A percentile compares a stretch with the other conserved stretches of the same genome.
Conservation (phyloP, 2,113 vertebrate species). For the Sialia sialis region DNA sequence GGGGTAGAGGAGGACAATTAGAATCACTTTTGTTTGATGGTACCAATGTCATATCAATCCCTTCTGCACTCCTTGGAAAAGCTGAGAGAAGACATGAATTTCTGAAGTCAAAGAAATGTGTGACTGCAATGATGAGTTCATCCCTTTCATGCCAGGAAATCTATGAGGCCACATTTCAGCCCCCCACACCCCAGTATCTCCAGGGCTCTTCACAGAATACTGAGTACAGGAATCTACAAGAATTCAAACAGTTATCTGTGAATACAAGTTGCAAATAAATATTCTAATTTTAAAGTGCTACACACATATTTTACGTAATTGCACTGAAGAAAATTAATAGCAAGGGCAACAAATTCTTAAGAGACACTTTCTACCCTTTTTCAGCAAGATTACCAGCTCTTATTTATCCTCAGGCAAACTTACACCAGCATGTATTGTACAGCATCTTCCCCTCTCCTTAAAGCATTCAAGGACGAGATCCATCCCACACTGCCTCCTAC, state of each 20-base stretch:
- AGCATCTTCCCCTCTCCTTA: neutral
- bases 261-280: neutral
- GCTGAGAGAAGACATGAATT: neutral
- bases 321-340: neutral
- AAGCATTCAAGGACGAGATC: neutral
- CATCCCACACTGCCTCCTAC: neutral
- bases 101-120: neutral
- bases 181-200: neutral
- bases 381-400: neutral
- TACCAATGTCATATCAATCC: neutral
- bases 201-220: neutral
- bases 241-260: neutral
- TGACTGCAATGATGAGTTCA: neutral
- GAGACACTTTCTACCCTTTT: neutral
- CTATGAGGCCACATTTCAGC: neutral
- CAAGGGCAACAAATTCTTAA: neutral
- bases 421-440: neutral
- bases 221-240: neutral
- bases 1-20: neutral
- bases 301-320: neutral
- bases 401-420: neutral
- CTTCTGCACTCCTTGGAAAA: neutral
- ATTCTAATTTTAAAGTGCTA: neutral
- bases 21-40: neutral
- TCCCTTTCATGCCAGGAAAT: neutral